Evolutionary conservation across 2,113 vertebrate genomes (phyloP).

Genomic region (Anhinga rufa): DNA sequence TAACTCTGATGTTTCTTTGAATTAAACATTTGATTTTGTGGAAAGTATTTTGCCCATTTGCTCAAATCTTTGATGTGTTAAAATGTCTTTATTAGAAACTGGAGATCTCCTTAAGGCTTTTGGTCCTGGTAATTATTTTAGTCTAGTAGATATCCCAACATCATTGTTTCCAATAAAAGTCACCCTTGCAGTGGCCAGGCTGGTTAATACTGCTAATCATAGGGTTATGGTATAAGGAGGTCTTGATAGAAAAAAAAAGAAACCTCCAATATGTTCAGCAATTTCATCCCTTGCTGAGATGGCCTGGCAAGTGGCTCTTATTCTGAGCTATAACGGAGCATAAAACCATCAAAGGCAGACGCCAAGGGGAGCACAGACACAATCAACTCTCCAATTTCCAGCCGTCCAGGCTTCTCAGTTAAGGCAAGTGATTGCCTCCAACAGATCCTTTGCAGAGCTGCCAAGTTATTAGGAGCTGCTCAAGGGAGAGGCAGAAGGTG

Average conservation of each 20-base stretch:
- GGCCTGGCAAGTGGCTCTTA: conserved; percentile 2
- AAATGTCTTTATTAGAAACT: background rate
- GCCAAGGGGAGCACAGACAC: background rate
- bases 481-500: background rate
- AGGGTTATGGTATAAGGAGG: background rate
- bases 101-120: background rate
- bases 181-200: background rate
- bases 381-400: conserved; percentile 4
- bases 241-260: background rate
- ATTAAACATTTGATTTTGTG: background rate
- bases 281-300: background rate
- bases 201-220: background rate
- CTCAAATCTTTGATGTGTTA: background rate
- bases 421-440: background rate
- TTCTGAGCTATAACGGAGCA: background rate
- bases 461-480: background rate
- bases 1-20: background rate
- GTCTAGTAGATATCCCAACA: background rate
- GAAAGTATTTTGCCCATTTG: background rate
- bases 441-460: background rate
- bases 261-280: background rate
- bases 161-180: background rate
- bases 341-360: background rate
- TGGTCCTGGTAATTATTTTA: background rate
- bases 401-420: background rate